These are phyloP conservation scores for Automeris io DNA, from an alignment of 2,888 invertebrate species.

Conservation along the genomic window DNA sequence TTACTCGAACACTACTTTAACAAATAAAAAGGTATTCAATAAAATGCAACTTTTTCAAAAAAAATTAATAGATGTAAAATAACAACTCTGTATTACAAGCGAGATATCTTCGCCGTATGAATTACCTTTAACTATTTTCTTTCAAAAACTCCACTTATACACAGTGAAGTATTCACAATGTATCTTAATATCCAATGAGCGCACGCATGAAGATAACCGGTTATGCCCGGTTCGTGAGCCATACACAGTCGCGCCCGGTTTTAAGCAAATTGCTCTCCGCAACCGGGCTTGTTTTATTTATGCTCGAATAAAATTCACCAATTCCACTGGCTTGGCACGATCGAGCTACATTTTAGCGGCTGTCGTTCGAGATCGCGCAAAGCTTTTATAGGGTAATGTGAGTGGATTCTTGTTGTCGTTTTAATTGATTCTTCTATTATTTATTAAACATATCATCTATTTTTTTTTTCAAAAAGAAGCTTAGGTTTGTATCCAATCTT, in stretches of 20 bases:
- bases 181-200: constrained; percentile 15
- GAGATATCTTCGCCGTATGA: too few species aligned
- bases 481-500: too few species aligned
- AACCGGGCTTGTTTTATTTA: constrained; percentile 61
- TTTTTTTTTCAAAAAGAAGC: too few species aligned
- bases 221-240: constrained; percentile 20
- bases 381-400: constrained; percentile 13
- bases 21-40: too few species aligned
- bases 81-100: too few species aligned
- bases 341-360: constrained; percentile 35
- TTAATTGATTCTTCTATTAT: constrained; percentile 12
- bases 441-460: too few species aligned
- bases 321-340: constrained; percentile 39
- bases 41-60: too few species aligned
- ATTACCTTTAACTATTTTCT: too few species aligned
- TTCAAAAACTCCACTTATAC: not conserved
- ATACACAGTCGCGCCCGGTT: constrained; percentile 33
- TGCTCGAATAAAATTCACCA: constrained; percentile 57
- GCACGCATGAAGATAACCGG: constrained; percentile 23
- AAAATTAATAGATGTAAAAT: too few species aligned
- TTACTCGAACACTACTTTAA: too few species aligned
- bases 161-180: constrained; percentile 6
- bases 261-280: constrained; percentile 64
- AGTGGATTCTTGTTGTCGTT: not conserved
- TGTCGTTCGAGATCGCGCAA: constrained; percentile 15